Conservation (phyloP, 2,888 invertebrate species). For the Lasioglossum lativentre region DNA sequence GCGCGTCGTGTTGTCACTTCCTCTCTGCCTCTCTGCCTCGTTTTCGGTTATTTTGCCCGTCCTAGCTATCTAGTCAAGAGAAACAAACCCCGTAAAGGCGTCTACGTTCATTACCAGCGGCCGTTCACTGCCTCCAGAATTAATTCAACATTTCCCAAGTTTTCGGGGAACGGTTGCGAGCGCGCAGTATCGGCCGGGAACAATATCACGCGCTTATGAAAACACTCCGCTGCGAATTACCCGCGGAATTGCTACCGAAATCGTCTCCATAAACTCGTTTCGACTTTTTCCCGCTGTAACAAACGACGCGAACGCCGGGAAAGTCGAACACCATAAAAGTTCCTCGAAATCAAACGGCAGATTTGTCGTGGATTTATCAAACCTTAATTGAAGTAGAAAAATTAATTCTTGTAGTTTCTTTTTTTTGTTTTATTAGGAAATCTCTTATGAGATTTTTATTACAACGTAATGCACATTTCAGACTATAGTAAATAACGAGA, state of each 20-base stretch:
- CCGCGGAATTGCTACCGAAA: background rate
- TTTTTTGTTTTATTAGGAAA: too few relatives aligned
- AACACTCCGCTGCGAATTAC: background rate
- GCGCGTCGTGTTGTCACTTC: slow-evolving; percentile 53
- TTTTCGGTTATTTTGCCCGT: slow-evolving; percentile 55
- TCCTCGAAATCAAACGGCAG: background rate
- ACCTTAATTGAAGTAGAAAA: background rate
- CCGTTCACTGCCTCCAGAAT: slow-evolving; percentile 38
- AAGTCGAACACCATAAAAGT: background rate
- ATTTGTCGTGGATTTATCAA: background rate
- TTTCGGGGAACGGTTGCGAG: slow-evolving; percentile 24
- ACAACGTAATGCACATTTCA: too few relatives aligned
- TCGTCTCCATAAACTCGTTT: background rate
- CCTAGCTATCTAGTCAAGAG: slow-evolving; percentile 48
- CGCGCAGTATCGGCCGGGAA: background rate
- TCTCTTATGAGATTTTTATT: too few relatives aligned
- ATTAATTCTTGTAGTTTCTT: too few relatives aligned
- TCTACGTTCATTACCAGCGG: slow-evolving; percentile 48
- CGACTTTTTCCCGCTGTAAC: background rate
- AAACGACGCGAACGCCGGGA: background rate
- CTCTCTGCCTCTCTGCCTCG: slow-evolving; percentile 40
- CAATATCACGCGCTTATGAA: background rate
- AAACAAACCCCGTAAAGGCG: slow-evolving; percentile 54
- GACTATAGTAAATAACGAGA: too few relatives aligned
- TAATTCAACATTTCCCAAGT: slow-evolving; percentile 53